phyloP scores from a whole-genome alignment of 2,113 vertebrate species.

The Falcunculus frontatus region DNA sequence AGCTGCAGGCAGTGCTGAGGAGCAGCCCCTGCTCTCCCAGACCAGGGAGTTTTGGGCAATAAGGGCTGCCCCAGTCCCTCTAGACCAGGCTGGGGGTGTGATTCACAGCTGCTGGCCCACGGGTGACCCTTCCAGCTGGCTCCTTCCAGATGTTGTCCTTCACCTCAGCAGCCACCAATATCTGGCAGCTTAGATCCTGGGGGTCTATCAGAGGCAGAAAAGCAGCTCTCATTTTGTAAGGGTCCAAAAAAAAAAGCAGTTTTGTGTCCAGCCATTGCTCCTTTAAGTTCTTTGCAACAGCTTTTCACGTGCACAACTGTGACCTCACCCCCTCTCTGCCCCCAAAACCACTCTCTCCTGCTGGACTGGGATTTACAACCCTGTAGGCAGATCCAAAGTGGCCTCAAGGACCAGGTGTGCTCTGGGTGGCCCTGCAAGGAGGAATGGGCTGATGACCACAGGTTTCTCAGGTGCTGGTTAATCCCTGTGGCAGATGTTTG shows the following conservation, averaged over 20 bases:
- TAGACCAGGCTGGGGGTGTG: background rate
- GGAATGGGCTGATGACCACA: background rate
- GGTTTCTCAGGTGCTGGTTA: background rate
- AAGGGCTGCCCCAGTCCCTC: background rate
- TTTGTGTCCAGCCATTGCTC: background rate
- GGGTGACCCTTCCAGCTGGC: background rate
- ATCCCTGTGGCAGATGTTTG: background rate
- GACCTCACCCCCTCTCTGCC: background rate
- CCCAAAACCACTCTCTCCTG: background rate
- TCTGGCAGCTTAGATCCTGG: background rate
- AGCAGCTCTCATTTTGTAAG: background rate
- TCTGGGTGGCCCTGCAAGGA: background rate
- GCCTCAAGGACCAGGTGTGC: background rate
- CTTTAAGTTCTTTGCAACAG: background rate
- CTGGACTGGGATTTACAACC: background rate
- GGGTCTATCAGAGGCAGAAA: fast-evolving
- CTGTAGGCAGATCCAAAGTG: fast-evolving
- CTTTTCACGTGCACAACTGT: fast-evolving
- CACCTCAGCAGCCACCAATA: background rate
- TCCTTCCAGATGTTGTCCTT: background rate
- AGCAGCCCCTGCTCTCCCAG: background rate
- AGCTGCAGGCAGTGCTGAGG: background rate
- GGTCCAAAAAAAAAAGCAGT: background rate
- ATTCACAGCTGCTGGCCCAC: background rate
- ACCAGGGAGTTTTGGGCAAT: background rate